Percentiles rank a stretch among this genome's conserved stretches.
Evolutionary conservation across 2,888 invertebrate species (phyloP).

Genomic region (Pristionchus arcanus): DNA sequence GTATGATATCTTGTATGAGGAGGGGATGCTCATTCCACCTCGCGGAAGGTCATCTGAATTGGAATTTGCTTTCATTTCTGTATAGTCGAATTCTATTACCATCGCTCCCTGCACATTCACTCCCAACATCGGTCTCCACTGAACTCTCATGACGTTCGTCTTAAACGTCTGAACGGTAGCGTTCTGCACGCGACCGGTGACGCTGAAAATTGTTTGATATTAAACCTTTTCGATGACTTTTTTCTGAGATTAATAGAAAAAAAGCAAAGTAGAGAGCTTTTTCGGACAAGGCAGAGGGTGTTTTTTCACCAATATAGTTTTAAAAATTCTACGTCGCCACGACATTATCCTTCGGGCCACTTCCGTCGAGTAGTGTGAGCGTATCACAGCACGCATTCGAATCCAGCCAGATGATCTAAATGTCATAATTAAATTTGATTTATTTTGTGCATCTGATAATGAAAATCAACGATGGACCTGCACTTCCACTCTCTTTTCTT

Average conservation of each 20-base stretch:
- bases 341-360: neutral
- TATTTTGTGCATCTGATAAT: neutral
- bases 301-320: neutral
- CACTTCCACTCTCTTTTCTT: neutral
- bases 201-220: neutral
- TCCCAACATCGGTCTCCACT: neutral
- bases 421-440: neutral
- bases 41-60: no score
- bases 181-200: neutral
- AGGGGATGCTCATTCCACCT: no score
- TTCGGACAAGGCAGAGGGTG: no score
- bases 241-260: no score
- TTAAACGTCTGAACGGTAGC: neutral
- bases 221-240: no score
- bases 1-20: no score
- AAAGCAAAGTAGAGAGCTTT: no score
- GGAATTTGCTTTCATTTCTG: no score
- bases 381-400: neutral
- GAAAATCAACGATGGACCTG: neutral
- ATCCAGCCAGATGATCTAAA: neutral
- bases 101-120: slow-evolving; percentile 14
- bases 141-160: neutral
- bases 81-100: no score
- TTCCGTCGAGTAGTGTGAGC: neutral
- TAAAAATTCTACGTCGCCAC: neutral